A percentile compares a stretch with the other conserved stretches of the same genome.
Evolutionary conservation across 2,113 vertebrate species (phyloP).

Genomic region (Salvelinus namaycush): DNA sequence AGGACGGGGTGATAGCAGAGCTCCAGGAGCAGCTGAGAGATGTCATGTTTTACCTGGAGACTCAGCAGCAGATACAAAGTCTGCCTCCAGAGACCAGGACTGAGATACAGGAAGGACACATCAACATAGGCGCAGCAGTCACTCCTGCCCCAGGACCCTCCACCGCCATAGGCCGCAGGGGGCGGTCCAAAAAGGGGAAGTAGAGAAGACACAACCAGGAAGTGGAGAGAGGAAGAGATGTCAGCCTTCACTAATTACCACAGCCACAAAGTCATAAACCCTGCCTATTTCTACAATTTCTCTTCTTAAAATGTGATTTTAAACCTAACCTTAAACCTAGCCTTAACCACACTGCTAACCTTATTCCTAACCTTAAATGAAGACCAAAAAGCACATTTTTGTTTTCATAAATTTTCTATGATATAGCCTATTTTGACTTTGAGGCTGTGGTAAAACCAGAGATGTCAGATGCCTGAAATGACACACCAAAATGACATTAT

Average conservation of each 20-base stretch:
- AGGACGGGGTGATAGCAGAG: constrained; percentile 85
- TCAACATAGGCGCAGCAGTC: constrained; percentile 83
- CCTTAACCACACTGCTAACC: too few relatives aligned
- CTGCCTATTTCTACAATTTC: too few relatives aligned
- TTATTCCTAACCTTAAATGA: too few relatives aligned
- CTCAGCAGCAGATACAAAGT: constrained; percentile 91
- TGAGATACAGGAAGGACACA: constrained; percentile 96
- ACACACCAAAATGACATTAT: too few relatives aligned
- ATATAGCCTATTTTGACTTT: too few relatives aligned
- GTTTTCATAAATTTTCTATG: too few relatives aligned
- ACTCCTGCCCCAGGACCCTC: constrained; percentile 63
- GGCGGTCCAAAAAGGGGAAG: constrained; percentile 90
- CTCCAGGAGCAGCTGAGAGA: constrained; percentile 95
- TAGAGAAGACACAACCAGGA: neutral
- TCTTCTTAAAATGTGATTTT: too few relatives aligned
- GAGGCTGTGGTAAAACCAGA: too few relatives aligned
- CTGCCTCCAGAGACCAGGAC: constrained; percentile 86
- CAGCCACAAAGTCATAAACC: too few relatives aligned
- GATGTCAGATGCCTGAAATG: too few relatives aligned
- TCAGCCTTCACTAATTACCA: neutral
- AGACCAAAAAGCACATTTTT: too few relatives aligned
- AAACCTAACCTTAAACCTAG: too few relatives aligned
- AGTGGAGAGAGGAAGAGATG: neutral
- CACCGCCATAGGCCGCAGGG: constrained; percentile 70
- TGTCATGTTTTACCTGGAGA: constrained; percentile 96